A percentile compares a stretch with the other conserved stretches of the same genome.
These are phyloP conservation scores for Druceiella hillmani DNA, from an alignment of 2,888 invertebrate genomes.

Conservation along the genomic window DNA sequence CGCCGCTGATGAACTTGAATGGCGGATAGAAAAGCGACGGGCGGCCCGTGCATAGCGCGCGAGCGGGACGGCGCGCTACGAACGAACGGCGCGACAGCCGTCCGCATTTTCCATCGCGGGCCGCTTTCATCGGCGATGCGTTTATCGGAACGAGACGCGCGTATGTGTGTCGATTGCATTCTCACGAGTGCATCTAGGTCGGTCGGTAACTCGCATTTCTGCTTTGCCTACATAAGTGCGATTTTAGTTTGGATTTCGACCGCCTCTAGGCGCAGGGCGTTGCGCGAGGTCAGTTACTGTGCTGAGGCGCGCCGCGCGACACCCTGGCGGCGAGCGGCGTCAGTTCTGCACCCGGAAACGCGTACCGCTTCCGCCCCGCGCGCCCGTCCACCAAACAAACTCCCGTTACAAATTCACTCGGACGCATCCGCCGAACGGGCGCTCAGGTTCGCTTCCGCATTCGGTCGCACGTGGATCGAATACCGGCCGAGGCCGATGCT, in stretches of 20 bases:
- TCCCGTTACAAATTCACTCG: too few relatives aligned
- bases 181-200: slow-evolving; percentile 52
- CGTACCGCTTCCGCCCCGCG: neutral
- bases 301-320: slow-evolving; percentile 37
- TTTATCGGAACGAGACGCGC: slow-evolving; percentile 55
- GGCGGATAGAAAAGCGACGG: slow-evolving; percentile 31
- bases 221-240: slow-evolving; percentile 17
- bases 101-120: slow-evolving; percentile 51
- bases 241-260: slow-evolving; percentile 14
- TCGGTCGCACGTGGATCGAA: slow-evolving; percentile 1
- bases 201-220: slow-evolving; percentile 32
- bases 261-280: slow-evolving; percentile 32
- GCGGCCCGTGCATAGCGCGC: slow-evolving; percentile 37
- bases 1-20: slow-evolving; percentile 52
- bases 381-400: too few relatives aligned
- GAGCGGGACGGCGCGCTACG: slow-evolving; percentile 49
- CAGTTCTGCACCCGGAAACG: slow-evolving; percentile 4
- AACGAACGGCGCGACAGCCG: slow-evolving; percentile 44
- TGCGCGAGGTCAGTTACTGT: slow-evolving; percentile 34
- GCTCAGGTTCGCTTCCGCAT: slow-evolving; percentile 32
- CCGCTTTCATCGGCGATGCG: slow-evolving; percentile 53
- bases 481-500: slow-evolving; percentile 17
- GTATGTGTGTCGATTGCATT: slow-evolving; percentile 53
- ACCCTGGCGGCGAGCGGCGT: slow-evolving; percentile 43
- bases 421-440: slow-evolving; percentile 40